Evolutionary conservation across 2,113 vertebrate species (phyloP).

Genomic region (Tenebrosternarchus preto): DNA sequence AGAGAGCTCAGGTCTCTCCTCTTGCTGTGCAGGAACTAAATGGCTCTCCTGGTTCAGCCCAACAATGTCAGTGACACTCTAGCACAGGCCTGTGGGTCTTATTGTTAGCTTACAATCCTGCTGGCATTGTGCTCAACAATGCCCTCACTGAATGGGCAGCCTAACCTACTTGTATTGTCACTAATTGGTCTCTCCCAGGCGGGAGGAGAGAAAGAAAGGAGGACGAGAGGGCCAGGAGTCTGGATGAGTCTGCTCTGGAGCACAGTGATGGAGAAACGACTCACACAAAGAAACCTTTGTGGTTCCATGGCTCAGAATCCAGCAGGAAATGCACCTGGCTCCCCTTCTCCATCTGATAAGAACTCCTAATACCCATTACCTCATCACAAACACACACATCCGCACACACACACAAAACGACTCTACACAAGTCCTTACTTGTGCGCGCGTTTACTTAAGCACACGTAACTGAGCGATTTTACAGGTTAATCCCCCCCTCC

Average conservation of each 20-base stretch:
- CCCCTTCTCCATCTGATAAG: constrained; percentile 54
- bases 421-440: constrained; percentile 44
- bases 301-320: constrained; percentile 31
- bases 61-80: constrained; percentile 81
- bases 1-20: constrained; percentile 51
- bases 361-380: constrained; percentile 48
- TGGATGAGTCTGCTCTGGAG: constrained; percentile 32
- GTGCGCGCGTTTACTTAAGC: constrained; percentile 44
- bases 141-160: constrained; percentile 75
- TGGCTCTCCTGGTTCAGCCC: constrained; percentile 62
- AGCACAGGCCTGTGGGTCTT: constrained; percentile 75
- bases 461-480: constrained; percentile 31
- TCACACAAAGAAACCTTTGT: constrained; percentile 53
- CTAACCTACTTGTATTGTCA: constrained; percentile 83
- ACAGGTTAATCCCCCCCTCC: constrained; percentile 20
- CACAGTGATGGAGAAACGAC: constrained; percentile 44
- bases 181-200: constrained; percentile 82
- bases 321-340: constrained; percentile 54
- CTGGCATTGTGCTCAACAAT: constrained; percentile 79
- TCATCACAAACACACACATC: constrained; percentile 39
- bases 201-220: constrained; percentile 64
- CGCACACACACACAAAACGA: constrained; percentile 15
- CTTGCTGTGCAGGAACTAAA: constrained; percentile 71
- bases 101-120: constrained; percentile 79
- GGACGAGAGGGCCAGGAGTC: constrained; percentile 46